Conservation (phyloP, 2,797 vertebrate species). For the Enteromius unitaeniatus region DNA sequence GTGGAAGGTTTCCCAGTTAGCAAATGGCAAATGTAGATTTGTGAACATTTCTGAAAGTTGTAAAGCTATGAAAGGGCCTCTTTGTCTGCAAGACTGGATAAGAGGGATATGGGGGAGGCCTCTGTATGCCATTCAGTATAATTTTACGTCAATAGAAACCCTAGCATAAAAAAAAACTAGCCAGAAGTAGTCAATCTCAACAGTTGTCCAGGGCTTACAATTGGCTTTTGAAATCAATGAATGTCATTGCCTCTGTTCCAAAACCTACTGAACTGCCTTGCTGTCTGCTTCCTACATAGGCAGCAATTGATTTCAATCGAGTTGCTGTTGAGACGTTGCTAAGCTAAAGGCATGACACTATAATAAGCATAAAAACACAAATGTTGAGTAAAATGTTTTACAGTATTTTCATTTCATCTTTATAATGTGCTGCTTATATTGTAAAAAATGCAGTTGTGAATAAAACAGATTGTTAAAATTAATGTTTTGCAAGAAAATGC, state of each 20-base stretch:
- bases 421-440: not conserved
- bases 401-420: not conserved
- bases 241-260: conserved; percentile 15
- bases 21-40: conserved; percentile 33
- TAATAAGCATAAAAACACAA: not conserved
- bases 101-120: conserved; percentile 15
- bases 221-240: conserved; percentile 39
- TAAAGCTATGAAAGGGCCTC: conserved; percentile 23
- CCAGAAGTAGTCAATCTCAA: conserved; percentile 29
- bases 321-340: not conserved
- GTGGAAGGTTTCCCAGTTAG: conserved; percentile 38
- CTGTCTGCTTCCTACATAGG: not conserved
- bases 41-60: conserved; percentile 16
- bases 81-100: conserved; percentile 33
- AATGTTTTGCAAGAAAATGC: not conserved
- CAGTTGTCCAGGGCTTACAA: conserved; percentile 27
- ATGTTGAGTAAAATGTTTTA: not conserved
- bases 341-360: not conserved
- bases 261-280: conserved; percentile 19
- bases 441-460: not conserved
- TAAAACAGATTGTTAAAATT: not conserved
- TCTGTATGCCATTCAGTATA: conserved; percentile 13
- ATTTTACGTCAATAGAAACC: conserved; percentile 15
- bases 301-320: not conserved
- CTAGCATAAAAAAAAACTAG: not conserved